Base-by-base conservation (phyloP, 2,888 invertebrate genomes). In the Gerris lacustris region DNA sequence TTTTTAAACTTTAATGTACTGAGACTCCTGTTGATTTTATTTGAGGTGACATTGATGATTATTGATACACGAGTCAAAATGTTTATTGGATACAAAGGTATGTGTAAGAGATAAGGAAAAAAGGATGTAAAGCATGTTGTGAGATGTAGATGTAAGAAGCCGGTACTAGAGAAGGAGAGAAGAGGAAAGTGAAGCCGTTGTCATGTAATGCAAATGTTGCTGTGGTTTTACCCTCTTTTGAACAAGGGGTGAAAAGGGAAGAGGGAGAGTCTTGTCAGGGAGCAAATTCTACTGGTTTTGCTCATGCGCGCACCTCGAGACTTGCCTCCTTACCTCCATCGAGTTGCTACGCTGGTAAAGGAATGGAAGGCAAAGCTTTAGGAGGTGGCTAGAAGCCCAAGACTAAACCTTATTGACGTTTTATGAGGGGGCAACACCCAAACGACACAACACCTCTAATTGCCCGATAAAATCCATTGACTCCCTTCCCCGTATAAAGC, bases 391-490 rank as follows among this genome's bases (percentile, higher is more conserved):
- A 31, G 31, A 31, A 31, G 31, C 31, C 31, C 31, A 31, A 31
- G 31, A 31, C 31, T 31, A 55, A 55, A 55, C 55, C 55, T 55
- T 55, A 55, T 55, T 55, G 55, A 55, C 55, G 55, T 55, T 55
- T 55, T 55, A 55, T 55, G 55, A 55, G 15, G 55, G 55, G 15
- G 55, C 9, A 55, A 55, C 11, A 55, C 55, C 15, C 55, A 55
- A 55, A 55, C 31, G 31, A 31, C 31, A 31, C 31, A 31, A 31
- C 55, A 55, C 55, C 55, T 55, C 55, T 55, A 55, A 55, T 55
- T 55, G 55, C 55, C 55, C 55, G 55, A 55, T 55, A 55, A 55
- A 55, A 55, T 55, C 55, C 55, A 55, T 55, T 55, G 9, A 55
- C 55, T 55, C 55, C 31, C 31, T 31, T 31, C 31, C 31, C 31